phyloP scores from a whole-genome alignment of 2,888 invertebrate genomes.

The Lithodes maja region DNA sequence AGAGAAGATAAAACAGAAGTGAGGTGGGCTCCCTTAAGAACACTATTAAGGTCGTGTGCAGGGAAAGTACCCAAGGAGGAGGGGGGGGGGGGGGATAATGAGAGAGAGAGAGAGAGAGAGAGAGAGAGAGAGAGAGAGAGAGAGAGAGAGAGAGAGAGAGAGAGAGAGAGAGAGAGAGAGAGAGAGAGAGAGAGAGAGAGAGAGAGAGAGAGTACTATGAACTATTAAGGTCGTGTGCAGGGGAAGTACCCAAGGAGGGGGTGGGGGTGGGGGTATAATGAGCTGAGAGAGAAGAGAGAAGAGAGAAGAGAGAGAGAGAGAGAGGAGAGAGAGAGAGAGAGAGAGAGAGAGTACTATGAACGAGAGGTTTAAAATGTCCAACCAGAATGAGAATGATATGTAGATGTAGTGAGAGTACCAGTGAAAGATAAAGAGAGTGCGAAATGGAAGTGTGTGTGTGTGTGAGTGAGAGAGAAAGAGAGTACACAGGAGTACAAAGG shows the following conservation, averaged over 20 bases:
- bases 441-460: no score
- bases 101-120: not conserved
- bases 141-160: not conserved
- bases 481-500: no score
- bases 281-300: not conserved
- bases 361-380: not conserved
- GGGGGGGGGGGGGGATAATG: not conserved
- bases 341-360: not conserved
- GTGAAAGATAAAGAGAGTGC: no score
- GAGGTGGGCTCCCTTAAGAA: no score
- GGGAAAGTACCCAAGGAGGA: not conserved
- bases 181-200: constrained; percentile 17
- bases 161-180: constrained; percentile 3
- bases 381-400: no score
- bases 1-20: no score
- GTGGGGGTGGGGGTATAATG: no score
- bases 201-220: not conserved
- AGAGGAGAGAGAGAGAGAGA: not conserved
- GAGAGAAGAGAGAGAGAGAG: not conserved
- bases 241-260: no score
- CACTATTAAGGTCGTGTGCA: not conserved
- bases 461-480: no score
- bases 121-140: not conserved
- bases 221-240: no score
- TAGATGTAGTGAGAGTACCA: no score